Evolutionary conservation across 2,113 vertebrate genomes (phyloP).

Genomic region (Oreochromis tanganicae): DNA sequence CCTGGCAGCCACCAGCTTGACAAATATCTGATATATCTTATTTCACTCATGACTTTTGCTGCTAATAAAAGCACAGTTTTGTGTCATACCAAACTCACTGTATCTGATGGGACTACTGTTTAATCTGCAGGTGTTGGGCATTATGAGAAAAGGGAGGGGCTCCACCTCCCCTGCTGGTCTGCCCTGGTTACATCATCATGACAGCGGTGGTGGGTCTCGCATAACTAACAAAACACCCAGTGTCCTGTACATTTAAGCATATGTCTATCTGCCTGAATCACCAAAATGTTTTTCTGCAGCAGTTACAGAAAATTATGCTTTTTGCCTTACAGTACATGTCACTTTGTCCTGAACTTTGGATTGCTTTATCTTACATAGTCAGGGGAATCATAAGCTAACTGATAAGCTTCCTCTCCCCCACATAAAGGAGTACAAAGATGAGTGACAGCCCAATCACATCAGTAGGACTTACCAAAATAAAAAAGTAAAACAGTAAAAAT

Average conservation of each 20-base stretch:
- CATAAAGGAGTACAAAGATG: neutral
- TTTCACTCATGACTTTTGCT: neutral
- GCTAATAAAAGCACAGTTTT: neutral
- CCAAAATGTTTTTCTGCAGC: neutral
- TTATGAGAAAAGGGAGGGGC: slow-evolving; percentile 14
- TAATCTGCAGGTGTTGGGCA: neutral
- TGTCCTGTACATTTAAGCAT: neutral
- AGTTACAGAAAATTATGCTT: neutral
- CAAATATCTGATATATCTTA: neutral
- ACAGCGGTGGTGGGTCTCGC: neutral
- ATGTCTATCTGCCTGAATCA: neutral
- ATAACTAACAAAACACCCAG: neutral
- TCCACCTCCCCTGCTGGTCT: slow-evolving; percentile 14
- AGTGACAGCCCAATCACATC: neutral
- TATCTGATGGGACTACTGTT: neutral
- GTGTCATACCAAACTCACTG: neutral
- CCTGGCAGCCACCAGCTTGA: neutral
- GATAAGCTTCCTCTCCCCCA: neutral
- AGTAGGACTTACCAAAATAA: neutral
- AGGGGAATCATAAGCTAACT: neutral
- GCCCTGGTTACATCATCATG: slow-evolving; percentile 36
- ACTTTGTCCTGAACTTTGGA: neutral
- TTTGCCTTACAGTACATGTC: neutral
- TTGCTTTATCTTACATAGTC: neutral
- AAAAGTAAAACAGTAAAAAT: neutral